phyloP scores from a whole-genome alignment of 2,797 vertebrate genomes.

The Ptychobarbus kaznakovi region DNA sequence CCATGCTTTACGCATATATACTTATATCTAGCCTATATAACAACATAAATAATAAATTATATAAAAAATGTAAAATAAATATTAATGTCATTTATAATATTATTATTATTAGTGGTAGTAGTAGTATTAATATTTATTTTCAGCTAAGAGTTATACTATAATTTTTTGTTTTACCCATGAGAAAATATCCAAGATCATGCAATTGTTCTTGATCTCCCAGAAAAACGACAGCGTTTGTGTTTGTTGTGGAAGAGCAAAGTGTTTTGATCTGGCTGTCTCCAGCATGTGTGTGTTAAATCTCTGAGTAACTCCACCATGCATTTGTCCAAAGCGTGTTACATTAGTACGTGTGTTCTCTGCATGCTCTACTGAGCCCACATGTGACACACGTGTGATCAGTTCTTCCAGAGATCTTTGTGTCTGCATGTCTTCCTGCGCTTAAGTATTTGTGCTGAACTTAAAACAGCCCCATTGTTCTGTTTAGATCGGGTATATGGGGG shows the following conservation, averaged over 20 bases:
- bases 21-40: no score
- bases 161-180: background rate
- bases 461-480: background rate
- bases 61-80: no score
- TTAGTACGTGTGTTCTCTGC: no score
- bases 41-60: no score
- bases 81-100: no score
- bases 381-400: background rate
- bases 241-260: background rate
- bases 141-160: no score
- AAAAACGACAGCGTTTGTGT: background rate
- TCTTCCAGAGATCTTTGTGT: background rate
- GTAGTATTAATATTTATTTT: no score
- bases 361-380: no score
- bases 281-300: background rate
- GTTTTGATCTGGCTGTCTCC: background rate
- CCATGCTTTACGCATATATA: no score
- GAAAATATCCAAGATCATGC: background rate
- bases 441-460: background rate
- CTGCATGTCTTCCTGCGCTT: constrained; percentile 1
- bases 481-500: background rate
- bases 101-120: no score
- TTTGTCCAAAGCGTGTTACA: no score
- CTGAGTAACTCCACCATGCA: background rate
- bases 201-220: background rate